These are phyloP conservation scores for Aporophyla lueneburgensis DNA, from an alignment of 2,888 invertebrate species.

Conservation along the genomic window DNA sequence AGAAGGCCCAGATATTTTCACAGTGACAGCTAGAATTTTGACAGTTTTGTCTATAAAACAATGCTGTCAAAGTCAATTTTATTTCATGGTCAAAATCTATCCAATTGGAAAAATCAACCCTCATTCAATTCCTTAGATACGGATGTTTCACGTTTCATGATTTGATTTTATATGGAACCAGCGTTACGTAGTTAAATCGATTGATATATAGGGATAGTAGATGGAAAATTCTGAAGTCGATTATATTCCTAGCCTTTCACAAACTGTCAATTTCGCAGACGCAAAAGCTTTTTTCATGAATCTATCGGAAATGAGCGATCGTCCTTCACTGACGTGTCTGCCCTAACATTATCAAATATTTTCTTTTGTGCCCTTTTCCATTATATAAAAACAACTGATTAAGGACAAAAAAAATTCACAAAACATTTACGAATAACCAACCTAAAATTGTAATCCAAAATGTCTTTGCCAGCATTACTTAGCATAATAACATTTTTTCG, in stretches of 20 bases:
- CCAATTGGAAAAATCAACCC: not conserved
- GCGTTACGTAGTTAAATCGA: not conserved
- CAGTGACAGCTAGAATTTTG: not conserved
- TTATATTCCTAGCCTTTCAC: not conserved
- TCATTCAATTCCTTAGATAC: not conserved
- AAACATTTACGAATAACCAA: constrained; percentile 4
- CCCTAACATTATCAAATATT: constrained; percentile 12
- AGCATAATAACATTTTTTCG: constrained; percentile 7
- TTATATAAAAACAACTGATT: constrained; percentile 4
- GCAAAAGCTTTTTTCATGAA: constrained; percentile 23
- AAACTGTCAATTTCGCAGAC: constrained; percentile 13
- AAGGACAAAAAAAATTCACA: constrained; percentile 7
- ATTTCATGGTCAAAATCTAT: not conserved
- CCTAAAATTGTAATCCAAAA: constrained; percentile 15
- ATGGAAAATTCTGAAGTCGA: not conserved
- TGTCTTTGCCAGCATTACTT: constrained; percentile 1
- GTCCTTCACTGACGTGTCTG: constrained; percentile 12
- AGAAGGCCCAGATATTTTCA: not conserved
- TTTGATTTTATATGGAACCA: not conserved
- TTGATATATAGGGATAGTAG: not conserved
- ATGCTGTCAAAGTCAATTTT: not conserved
- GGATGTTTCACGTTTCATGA: not conserved
- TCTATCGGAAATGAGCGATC: constrained; percentile 35
- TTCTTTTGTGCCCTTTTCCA: constrained; percentile 33
- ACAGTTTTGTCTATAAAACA: not conserved